Evolutionary conservation across 2,888 invertebrate genomes (phyloP).

Genomic region (Pharmacophagus antenor): DNA sequence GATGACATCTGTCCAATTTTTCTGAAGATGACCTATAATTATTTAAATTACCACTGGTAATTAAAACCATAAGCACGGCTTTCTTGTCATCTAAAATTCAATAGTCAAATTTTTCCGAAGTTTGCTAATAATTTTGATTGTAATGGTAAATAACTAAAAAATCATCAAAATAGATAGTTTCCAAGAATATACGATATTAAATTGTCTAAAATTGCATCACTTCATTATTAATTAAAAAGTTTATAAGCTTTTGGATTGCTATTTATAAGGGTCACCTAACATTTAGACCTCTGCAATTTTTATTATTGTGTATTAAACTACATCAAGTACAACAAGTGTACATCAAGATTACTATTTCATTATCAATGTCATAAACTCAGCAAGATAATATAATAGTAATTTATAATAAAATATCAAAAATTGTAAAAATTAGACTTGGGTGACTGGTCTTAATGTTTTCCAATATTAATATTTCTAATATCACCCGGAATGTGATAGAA

Average conservation of each 20-base stretch:
- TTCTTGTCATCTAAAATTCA: not conserved
- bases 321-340: too few species aligned
- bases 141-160: not conserved
- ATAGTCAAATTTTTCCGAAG: not conserved
- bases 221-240: not conserved
- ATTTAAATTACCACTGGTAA: too few species aligned
- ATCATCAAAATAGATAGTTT: too few species aligned
- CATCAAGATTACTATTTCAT: not conserved
- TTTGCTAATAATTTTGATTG: not conserved
- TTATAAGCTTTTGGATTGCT: not conserved
- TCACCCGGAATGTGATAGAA: conserved; percentile 1
- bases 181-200: too few species aligned
- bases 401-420: not conserved
- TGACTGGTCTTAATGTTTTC: conserved; percentile 9
- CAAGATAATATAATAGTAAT: not conserved
- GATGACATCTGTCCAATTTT: too few species aligned
- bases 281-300: not conserved
- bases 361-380: not conserved
- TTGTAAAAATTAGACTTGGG: not conserved
- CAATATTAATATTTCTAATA: not conserved
- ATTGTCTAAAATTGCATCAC: not conserved
- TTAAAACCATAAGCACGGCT: not conserved
- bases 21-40: too few species aligned
- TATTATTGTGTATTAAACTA: too few species aligned
- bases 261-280: not conserved